Base-by-base conservation (phyloP, 2,888 invertebrate species). In the Ephialtes manifestator region DNA sequence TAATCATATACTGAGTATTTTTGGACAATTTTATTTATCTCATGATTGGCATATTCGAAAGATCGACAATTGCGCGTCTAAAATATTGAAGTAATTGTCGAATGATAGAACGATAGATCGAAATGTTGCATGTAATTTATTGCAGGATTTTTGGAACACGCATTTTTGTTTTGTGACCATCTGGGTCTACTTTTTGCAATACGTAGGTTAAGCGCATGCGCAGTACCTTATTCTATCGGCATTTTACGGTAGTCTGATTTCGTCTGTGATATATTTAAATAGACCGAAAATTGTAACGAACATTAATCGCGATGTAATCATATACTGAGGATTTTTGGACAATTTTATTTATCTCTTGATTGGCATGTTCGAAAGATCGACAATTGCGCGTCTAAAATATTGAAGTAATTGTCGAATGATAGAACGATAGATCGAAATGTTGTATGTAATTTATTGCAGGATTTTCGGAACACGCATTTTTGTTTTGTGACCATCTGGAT, bases 181-280 rank as follows among this genome's bases (percentile, higher is more conserved):
- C 13, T 11, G 58, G 58, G 24, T 15, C 58, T 58, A 28, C n/a
- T 76, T 60, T 18, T 67, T 24, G 18, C n/a, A 3, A 11, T 39
- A 63, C 28, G 78, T 48, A 82, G 83, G 63, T 20, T 20, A 67
- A 68, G 86, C 72, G 86, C 84, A 70, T 81, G 83, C 77, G 86
- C 78, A 55, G 24, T 72, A 7, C 55, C n/a, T 18, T 31, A 20
- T 65, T 24, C 70, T 78, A 71, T 80, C 83, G 83, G 76, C 76
- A 75, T 82, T 80, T 83, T 71, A 58, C 39, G 20, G 71, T 2
- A 4, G 46, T 1, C n/a, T 8, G 51, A 71, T 79, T 67, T n/a
- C 63, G 51, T 60, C 70, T 35, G 53, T 65, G 58, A 65, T 68
- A 39, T 63, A 74, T 53, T 80, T 74, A 80, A 39, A 80, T 74